Evolutionary conservation across 2,888 invertebrate species (phyloP), one percentile per base, ranked within the genome.

Genomic region (Achlya flavicornis): DNA sequence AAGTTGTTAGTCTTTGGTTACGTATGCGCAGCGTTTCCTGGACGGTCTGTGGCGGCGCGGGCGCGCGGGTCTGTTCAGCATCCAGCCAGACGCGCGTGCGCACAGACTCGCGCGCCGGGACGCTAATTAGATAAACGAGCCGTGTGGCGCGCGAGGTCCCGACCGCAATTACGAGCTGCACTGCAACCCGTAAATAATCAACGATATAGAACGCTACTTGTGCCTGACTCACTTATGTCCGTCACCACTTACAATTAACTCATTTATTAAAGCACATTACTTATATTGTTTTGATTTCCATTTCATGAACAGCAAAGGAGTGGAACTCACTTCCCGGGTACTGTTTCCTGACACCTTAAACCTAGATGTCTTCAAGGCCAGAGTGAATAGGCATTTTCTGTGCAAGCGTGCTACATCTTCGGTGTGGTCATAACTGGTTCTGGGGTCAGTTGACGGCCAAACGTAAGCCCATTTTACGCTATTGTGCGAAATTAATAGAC

Each of bases 101-200:
- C 19, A 76, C 76, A 85, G 86, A 84, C 85, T 79, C 72, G 71
- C 78, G 79, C 79, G 77, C 81, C 83, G 81, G 83, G 85, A 81
- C 83, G 78, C 87, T 93, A 93, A 93, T 93, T 92, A 93, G 90
- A 93, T 93, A 90, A 93, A 92, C 90, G 93, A 92, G 89, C 87
- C 84, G 87, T 86, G 86, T 88, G 89, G 85, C 86, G 85, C 19
- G 41, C 87, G 89, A 82, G 93, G 92, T 93, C 93, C 85, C 84
- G 92, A 92, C 92, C 92, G 90, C 92, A 93, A 93, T 92, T 93
- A 92, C 88, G 78, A 79, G 77, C 77, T 81, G 86, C 81, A 83
- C 83, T 84, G 84, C 86, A 81, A 82, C 84, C 87, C 87, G 88
- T 92, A 91, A 91, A 91, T 90, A 90, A 91, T 90, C 85, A 86